These are phyloP conservation scores for Leiothrix lutea DNA, from an alignment of 2,113 vertebrate species.

Conservation along the genomic window DNA sequence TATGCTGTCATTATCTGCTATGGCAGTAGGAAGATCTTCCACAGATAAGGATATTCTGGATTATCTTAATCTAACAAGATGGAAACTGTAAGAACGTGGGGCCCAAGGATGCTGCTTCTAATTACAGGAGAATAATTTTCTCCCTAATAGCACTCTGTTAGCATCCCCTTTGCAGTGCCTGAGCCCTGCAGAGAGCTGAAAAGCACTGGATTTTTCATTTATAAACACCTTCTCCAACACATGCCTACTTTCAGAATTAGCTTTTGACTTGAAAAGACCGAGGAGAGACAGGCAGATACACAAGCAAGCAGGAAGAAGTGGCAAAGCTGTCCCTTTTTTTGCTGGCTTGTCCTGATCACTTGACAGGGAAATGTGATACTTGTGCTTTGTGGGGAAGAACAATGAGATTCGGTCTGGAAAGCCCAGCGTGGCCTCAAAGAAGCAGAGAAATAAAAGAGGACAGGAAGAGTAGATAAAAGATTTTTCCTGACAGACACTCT, in stretches of 20 bases:
- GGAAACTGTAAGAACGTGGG: background rate
- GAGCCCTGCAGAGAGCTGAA: background rate
- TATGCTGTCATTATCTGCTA: background rate
- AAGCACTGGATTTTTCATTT: background rate
- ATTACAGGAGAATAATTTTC: background rate
- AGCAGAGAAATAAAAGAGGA: background rate
- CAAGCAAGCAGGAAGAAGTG: background rate
- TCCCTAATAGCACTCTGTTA: background rate
- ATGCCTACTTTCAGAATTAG: background rate
- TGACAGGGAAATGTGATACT: background rate
- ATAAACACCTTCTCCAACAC: background rate
- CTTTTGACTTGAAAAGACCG: rapidly evolving
- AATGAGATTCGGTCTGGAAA: background rate
- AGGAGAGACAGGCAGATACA: background rate
- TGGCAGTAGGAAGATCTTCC: background rate
- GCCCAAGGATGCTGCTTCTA: background rate
- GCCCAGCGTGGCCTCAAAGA: background rate
- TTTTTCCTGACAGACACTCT: background rate
- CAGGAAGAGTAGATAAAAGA: background rate
- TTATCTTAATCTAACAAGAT: background rate
- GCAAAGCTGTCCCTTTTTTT: background rate
- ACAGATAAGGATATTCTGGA: background rate
- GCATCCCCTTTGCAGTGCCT: background rate
- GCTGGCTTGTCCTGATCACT: background rate
- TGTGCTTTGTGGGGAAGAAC: background rate